Conservation (phyloP, 2,797 vertebrate species). For the Chaunax sp. region DNA sequence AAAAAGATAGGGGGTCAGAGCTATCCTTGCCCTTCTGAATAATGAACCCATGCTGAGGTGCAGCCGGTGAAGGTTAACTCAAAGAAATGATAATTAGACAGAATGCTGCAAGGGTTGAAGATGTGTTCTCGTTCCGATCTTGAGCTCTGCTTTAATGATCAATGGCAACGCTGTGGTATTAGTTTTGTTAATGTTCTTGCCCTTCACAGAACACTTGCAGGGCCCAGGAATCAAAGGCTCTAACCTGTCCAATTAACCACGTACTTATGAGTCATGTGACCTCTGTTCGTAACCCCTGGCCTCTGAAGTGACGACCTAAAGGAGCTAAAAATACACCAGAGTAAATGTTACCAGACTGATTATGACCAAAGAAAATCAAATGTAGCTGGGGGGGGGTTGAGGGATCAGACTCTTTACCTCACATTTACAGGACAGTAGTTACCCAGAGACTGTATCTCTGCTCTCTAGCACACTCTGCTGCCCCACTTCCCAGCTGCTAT, state of each 20-base stretch:
- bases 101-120: constrained; percentile 28
- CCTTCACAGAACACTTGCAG: constrained; percentile 4
- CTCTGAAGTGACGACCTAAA: neutral
- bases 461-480: constrained; percentile 23
- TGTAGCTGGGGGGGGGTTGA: neutral
- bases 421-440: neutral
- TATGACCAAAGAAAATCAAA: constrained; percentile 2
- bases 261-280: neutral
- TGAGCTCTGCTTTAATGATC: constrained; percentile 42
- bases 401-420: constrained; percentile 29
- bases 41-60: constrained; percentile 82
- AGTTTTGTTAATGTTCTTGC: constrained; percentile 6
- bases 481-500: constrained; percentile 45
- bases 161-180: neutral
- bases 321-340: neutral
- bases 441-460: neutral
- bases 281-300: neutral
- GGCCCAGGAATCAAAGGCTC: neutral
- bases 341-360: neutral
- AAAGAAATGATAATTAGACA: constrained; percentile 74
- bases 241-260: neutral
- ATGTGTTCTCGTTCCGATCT: constrained; percentile 34
- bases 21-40: constrained; percentile 62
- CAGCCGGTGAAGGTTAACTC: constrained; percentile 68
- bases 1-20: constrained; percentile 72